Conservation (phyloP, 2,113 vertebrate genomes). For the Prionailurus viverrinus region DNA sequence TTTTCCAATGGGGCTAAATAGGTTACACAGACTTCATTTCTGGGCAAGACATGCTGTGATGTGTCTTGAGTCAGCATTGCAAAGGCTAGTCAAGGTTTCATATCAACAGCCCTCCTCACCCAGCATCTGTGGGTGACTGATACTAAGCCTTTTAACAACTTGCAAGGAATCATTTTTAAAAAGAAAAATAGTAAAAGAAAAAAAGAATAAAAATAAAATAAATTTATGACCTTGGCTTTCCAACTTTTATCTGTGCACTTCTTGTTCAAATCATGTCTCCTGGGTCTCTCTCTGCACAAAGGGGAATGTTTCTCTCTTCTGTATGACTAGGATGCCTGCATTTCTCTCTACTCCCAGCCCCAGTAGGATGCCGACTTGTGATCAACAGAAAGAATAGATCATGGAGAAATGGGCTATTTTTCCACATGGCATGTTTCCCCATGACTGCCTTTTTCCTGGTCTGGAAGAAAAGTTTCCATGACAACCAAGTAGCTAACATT, state of each 20-base stretch:
- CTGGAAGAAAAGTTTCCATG: slow-evolving; percentile 73
- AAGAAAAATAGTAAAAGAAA: slow-evolving; percentile 2
- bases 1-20: slow-evolving; percentile 55
- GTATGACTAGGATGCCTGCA: neutral
- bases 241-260: slow-evolving; percentile 35
- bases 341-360: slow-evolving; percentile 14
- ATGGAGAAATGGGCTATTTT: slow-evolving; percentile 69
- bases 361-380: slow-evolving; percentile 52
- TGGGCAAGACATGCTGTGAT: neutral
- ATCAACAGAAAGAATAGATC: slow-evolving; percentile 63
- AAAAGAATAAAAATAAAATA: slow-evolving; percentile 61
- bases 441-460: slow-evolving; percentile 61
- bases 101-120: neutral
- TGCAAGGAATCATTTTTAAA: neutral
- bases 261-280: neutral
- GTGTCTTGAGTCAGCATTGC: slow-evolving; percentile 19
- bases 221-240: slow-evolving; percentile 46
- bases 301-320: neutral
- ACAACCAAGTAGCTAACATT: slow-evolving; percentile 63
- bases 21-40: slow-evolving; percentile 39
- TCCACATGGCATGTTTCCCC: slow-evolving; percentile 54
- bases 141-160: slow-evolving; percentile 57
- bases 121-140: neutral
- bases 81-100: slow-evolving; percentile 42
- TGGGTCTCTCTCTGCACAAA: neutral